These are phyloP conservation scores for Platanista minor DNA, from an alignment of 2,113 vertebrate genomes.

Conservation along the genomic window DNA sequence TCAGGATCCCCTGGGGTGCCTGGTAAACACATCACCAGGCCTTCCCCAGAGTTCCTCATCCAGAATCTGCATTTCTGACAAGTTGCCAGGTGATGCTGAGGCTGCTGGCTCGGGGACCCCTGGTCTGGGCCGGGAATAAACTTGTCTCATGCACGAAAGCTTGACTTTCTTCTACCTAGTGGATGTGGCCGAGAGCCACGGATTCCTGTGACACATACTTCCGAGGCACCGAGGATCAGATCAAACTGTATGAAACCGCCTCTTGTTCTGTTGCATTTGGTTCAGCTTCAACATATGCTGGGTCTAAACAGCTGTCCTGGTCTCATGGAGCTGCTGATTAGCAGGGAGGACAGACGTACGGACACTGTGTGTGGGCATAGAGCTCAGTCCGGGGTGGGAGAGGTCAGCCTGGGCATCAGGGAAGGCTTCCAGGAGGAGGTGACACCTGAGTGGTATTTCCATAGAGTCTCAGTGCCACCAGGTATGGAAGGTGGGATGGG, in stretches of 20 bases:
- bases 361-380: fast-evolving
- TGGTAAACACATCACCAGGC: background rate
- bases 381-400: background rate
- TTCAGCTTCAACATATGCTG: fast-evolving
- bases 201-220: background rate
- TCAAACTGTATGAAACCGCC: background rate
- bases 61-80: background rate
- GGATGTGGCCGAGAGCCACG: background rate
- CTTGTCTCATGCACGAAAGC: background rate
- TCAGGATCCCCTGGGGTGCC: background rate
- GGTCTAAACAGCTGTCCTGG: background rate
- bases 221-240: background rate
- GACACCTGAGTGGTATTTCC: background rate
- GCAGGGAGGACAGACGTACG: background rate
- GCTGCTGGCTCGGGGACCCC: background rate
- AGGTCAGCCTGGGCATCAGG: background rate
- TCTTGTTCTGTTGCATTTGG: fast-evolving
- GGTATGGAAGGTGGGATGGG: background rate
- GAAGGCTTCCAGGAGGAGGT: slow-evolving; percentile 1
- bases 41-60: fast-evolving
- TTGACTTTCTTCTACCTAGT: background rate
- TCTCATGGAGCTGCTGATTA: background rate
- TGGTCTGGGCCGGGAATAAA: background rate
- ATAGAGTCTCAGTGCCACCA: background rate
- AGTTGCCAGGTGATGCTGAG: background rate